Conservation (phyloP, 1,140 invertebrate genomes). For the Zaprionus ornatus region DNA sequence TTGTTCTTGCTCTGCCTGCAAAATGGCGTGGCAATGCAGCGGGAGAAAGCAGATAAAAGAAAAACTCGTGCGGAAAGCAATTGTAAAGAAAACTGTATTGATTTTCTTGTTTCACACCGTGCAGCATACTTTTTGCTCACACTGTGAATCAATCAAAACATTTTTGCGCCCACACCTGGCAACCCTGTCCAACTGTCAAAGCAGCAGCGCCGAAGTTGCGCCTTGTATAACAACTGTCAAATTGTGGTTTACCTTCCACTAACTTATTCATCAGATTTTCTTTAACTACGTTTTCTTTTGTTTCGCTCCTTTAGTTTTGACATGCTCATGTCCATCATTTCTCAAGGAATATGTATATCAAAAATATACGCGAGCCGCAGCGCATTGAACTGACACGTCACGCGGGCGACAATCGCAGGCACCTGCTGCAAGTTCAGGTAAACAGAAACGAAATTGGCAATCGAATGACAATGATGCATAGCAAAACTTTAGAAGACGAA, state of each 20-base stretch:
- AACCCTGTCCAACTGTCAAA: constrained; percentile 62
- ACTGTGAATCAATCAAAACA: constrained; percentile 50
- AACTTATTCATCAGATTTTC: constrained; percentile 70
- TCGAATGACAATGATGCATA: constrained; percentile 20
- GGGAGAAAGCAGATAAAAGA: constrained; percentile 14
- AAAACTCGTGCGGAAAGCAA: constrained; percentile 32
- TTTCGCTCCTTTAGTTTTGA: constrained; percentile 40
- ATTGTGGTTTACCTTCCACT: constrained; percentile 45
- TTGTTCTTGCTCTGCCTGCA: constrained; percentile 22
- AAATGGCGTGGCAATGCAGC: constrained; percentile 68
- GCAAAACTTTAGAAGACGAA: not conserved
- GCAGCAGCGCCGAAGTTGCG: too few relatives aligned
- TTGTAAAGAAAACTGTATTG: constrained; percentile 11
- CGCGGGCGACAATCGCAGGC: constrained; percentile 15
- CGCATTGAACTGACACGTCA: constrained; percentile 53
- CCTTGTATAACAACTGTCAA: constrained; percentile 52
- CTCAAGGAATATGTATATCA: constrained; percentile 44
- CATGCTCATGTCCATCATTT: constrained; percentile 60
- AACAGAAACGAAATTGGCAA: constrained; percentile 20
- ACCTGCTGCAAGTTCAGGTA: constrained; percentile 2
- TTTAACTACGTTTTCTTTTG: constrained; percentile 51
- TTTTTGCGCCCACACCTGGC: constrained; percentile 30
- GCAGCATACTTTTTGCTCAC: constrained; percentile 12
- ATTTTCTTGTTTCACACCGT: constrained; percentile 2
- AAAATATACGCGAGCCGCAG: constrained; percentile 20